Conservation (phyloP, 2,113 vertebrate species). For the Coptodon bakossiorum region DNA sequence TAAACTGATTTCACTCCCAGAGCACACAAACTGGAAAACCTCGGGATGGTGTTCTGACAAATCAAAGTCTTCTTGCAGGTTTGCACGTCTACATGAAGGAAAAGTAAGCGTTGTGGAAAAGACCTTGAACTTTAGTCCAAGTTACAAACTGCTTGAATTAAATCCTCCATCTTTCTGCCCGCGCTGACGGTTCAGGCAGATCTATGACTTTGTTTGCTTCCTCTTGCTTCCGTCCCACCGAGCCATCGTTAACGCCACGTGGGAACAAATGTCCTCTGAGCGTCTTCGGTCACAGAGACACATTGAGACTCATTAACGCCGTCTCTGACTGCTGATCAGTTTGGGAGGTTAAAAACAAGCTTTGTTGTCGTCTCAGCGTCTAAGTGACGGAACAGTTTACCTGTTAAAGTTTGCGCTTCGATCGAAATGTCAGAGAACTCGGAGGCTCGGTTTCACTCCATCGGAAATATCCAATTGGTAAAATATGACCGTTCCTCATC, state of each 20-base stretch:
- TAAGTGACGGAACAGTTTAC: background rate
- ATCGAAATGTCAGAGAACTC: background rate
- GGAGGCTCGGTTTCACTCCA: fast-evolving
- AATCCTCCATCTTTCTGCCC: background rate
- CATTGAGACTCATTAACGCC: background rate
- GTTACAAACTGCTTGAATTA: background rate
- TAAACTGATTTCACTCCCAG: background rate
- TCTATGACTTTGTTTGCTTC: background rate
- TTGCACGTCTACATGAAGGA: background rate
- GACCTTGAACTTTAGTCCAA: background rate
- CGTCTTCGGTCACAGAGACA: background rate
- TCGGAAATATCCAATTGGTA: background rate
- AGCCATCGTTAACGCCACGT: background rate
- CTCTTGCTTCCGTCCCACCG: background rate
- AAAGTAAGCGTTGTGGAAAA: background rate
- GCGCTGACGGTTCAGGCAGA: background rate
- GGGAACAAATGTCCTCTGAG: background rate
- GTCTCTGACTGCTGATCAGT: background rate
- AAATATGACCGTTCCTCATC: background rate
- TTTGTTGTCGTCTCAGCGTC: fast-evolving
- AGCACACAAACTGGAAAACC: background rate
- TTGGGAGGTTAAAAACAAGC: background rate
- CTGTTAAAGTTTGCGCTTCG: fast-evolving
- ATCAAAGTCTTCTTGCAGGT: background rate
- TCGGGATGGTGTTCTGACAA: background rate